These are phyloP conservation scores for Drosophila falleni DNA, from an alignment of 2,888 invertebrate species.

Conservation along the genomic window DNA sequence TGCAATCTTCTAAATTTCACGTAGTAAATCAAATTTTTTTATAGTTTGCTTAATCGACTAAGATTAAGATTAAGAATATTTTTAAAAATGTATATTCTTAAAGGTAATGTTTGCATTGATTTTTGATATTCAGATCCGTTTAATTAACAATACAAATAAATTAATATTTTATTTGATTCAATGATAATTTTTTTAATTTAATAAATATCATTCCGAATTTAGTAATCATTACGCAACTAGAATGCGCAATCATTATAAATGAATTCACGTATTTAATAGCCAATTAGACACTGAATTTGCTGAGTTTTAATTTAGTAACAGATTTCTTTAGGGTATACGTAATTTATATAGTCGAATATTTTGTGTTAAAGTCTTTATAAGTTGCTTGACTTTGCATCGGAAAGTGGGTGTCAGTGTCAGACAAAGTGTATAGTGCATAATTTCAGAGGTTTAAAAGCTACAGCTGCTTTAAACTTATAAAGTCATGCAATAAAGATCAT, in stretches of 20 bases:
- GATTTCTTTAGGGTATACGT: background rate
- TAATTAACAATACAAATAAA: slow-evolving; percentile 1
- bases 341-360: background rate
- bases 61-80: too few species aligned
- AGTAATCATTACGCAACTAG: slow-evolving; percentile 32
- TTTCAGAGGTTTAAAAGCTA: too few species aligned
- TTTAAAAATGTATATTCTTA: background rate
- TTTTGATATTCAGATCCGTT: background rate
- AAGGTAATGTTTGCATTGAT: background rate
- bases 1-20: background rate
- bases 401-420: slow-evolving; percentile 38
- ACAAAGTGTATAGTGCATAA: background rate
- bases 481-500: too few species aligned
- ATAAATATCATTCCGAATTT: slow-evolving; percentile 19
- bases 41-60: background rate
- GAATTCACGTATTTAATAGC: background rate
- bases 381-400: slow-evolving; percentile 14
- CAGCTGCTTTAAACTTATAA: too few species aligned
- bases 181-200: background rate
- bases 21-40: background rate
- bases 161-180: background rate
- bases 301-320: slow-evolving; percentile 19
- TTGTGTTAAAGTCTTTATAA: slow-evolving; percentile 20
- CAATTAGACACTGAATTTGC: slow-evolving; percentile 25
- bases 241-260: slow-evolving; percentile 8